These are phyloP conservation scores for Deilephila elpenor DNA, from an alignment of 2,888 invertebrate genomes.

Conservation along the genomic window DNA sequence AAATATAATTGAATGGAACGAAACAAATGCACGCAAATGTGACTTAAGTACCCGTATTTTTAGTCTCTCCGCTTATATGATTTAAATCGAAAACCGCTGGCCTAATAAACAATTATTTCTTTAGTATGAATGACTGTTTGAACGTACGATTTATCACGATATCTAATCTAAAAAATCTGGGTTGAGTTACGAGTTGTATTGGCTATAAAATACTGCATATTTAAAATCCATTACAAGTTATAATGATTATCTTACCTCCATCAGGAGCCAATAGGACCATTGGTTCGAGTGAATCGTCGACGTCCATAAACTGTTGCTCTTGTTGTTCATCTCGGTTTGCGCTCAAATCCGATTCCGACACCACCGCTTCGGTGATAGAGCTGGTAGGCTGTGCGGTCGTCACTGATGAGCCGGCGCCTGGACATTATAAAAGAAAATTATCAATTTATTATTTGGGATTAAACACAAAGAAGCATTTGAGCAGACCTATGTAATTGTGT, in stretches of 20 bases:
- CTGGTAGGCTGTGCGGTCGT: constrained; percentile 69
- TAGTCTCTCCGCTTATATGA: too few species aligned
- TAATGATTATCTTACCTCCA: constrained; percentile 64
- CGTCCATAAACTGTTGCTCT: constrained; percentile 83
- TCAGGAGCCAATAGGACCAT: constrained; percentile 85
- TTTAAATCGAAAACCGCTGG: too few species aligned
- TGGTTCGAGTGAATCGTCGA: constrained; percentile 85
- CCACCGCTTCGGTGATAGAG: constrained; percentile 68
- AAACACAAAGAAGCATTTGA: too few species aligned
- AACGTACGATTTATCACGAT: too few species aligned
- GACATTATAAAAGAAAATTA: background rate
- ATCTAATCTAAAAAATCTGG: too few species aligned
- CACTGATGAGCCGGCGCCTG: constrained; percentile 68
- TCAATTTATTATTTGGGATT: too few species aligned
- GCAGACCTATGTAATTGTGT: too few species aligned
- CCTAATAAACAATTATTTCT: too few species aligned
- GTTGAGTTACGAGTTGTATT: too few species aligned
- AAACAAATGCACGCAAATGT: background rate
- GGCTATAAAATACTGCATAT: too few species aligned
- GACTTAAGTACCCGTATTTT: too few species aligned
- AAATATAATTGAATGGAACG: background rate
- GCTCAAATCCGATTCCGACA: constrained; percentile 68
- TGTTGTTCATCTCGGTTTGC: constrained; percentile 73
- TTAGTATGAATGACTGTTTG: too few species aligned
- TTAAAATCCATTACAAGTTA: background rate